Base-by-base conservation (phyloP, 2,888 invertebrate genomes). In the Metalampra italica region DNA sequence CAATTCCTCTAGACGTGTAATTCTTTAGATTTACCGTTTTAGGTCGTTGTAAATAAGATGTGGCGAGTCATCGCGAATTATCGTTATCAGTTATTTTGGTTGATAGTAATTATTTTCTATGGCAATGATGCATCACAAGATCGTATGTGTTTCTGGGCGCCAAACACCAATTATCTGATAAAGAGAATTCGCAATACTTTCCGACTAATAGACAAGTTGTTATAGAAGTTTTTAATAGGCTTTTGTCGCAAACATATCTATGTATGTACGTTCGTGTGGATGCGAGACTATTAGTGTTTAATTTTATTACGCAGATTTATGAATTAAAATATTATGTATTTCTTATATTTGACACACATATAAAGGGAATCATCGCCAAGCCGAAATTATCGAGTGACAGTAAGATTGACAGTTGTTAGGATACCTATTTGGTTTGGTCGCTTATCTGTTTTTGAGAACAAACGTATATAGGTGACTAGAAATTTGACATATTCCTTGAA, bases 181-280 rank as follows among this genome's bases (percentile, higher is more conserved):
- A 3, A 22, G 22, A 22, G 22, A 22, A 22, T 22, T 22, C 22
- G 22, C 22, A 22, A 22, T 22, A 22, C 22, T 22, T 22, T 5
- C 3, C 22, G 22, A 22, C 22, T 22, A 22, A 22, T 22, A 22
- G 44, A 45, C 7, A 48, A 65, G 54, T 71, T 75, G 74, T 81
- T 76, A 73, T 70, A 68, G 64, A 65, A 66, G 53, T 63, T 74
- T 22, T 73, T 71, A 76, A 70, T 79, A 84, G 78, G 85, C 85
- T 85, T 87, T 76, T 83, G 82, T 87, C 85, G 86, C 86, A 83
- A 82, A 87, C 88, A 87, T 87, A 87, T 86, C 87, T 82, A 64
- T 75, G 71, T 71, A 64, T 64, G 66, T 68, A 57, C 63, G 77
- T 72, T 66, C 60, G 75, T 66, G 72, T 73, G 78, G 67, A 68